Evolutionary conservation across 2,888 invertebrate species (phyloP).

Genomic region (Lacanobia oleracea): DNA sequence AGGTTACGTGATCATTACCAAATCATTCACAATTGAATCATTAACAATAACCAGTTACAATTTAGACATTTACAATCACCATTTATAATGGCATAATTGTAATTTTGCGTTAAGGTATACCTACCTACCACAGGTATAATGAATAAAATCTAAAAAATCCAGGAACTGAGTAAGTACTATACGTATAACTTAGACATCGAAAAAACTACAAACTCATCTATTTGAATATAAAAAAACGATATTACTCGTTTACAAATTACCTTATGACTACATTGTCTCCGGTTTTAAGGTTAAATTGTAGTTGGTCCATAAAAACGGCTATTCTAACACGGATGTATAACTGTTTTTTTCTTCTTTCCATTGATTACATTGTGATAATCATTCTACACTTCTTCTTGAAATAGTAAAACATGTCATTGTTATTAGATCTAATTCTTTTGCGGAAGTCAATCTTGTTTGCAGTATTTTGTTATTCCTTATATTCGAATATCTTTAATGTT

Average conservation of each 20-base stretch:
- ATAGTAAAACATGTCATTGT: conserved; percentile 13
- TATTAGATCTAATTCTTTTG: background rate
- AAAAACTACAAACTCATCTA: conserved; percentile 46
- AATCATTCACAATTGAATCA: too few relatives aligned
- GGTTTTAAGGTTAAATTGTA: conserved; percentile 48
- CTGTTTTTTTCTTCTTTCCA: conserved; percentile 27
- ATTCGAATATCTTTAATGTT: conserved; percentile 22
- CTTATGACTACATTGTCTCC: conserved; percentile 58
- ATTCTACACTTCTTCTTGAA: conserved; percentile 30
- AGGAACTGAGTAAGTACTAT: background rate
- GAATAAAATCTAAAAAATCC: background rate
- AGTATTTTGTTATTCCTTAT: background rate
- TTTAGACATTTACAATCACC: background rate
- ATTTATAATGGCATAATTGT: background rate
- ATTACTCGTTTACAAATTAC: conserved; percentile 52
- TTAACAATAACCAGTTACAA: too few relatives aligned
- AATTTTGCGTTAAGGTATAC: background rate
- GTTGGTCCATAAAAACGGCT: conserved; percentile 37
- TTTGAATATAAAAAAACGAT: conserved; percentile 42
- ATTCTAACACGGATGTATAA: conserved; percentile 60
- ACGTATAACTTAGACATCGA: conserved; percentile 19
- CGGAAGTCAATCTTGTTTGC: background rate
- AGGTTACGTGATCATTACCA: background rate
- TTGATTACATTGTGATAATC: conserved; percentile 22
- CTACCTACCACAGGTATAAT: background rate